Conservation (phyloP, 2,888 invertebrate species). For the Epirrita christyi region DNA sequence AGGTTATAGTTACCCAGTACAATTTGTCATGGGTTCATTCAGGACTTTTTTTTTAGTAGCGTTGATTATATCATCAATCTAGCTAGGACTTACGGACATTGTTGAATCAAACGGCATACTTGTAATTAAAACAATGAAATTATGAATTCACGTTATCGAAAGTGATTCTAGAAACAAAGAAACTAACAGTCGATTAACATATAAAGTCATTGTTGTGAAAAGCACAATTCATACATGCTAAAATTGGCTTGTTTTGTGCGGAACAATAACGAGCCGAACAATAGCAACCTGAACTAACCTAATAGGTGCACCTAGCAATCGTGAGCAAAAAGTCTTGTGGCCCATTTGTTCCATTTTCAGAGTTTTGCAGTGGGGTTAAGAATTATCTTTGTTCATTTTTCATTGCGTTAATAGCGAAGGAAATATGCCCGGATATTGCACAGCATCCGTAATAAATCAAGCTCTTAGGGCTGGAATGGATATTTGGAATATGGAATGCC, state of each 20-base stretch:
- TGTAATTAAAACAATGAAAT: slow-evolving; percentile 35
- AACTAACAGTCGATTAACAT: slow-evolving; percentile 36
- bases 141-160: slow-evolving; percentile 17
- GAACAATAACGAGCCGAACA: slow-evolving; percentile 55
- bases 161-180: slow-evolving; percentile 21
- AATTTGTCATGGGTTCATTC: slow-evolving; percentile 46
- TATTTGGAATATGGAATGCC: slow-evolving; percentile 19
- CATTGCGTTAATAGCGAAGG: slow-evolving; percentile 22
- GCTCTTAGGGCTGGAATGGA: slow-evolving; percentile 10
- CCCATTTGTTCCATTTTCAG: slow-evolving; percentile 29
- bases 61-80: slow-evolving; percentile 21
- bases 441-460: slow-evolving; percentile 29
- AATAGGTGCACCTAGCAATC: slow-evolving; percentile 38
- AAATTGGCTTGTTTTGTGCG: slow-evolving; percentile 45
- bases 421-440: slow-evolving; percentile 25
- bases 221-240: slow-evolving; percentile 41
- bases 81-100: slow-evolving; percentile 16
- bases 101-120: slow-evolving; percentile 28
- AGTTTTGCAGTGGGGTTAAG: slow-evolving; percentile 24
- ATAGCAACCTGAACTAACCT: slow-evolving; percentile 43
- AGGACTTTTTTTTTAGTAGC: slow-evolving; percentile 24
- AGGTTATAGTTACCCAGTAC: slow-evolving; percentile 61
- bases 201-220: slow-evolving; percentile 41
- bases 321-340: slow-evolving; percentile 34
- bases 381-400: slow-evolving; percentile 25